Evolutionary conservation across 2,797 vertebrate genomes (phyloP), one percentile per base, ranked within the genome.

Genomic region (Choloepus didactylus): DNA sequence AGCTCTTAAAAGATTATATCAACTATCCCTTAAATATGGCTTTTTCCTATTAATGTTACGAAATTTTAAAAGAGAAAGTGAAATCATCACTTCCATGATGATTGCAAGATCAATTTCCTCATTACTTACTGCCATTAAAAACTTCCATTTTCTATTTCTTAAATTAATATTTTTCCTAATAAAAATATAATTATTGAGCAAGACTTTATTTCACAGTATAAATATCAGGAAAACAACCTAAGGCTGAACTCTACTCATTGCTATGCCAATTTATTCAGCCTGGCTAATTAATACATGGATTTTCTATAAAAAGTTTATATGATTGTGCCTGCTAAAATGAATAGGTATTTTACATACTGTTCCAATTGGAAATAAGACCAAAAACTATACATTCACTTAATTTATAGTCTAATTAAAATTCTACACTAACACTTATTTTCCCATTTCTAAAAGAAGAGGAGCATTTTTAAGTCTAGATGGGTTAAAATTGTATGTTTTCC

Each of bases 281-380:
- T 91, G 38, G 11, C 83, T 95, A 96, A 95, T 95, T 96, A 97
- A 96, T 69, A 89, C 79, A 77, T 9, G 76, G 64, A 80, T 59
- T 72, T 97, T 96, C 75, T 93, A 91, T 89, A 97, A 66, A 70
- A 51, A 94, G 81, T 94, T 95, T 92, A 81, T 91, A 86, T 41
- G 81, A 86, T 92, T 96, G 69, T 96, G 84, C 81, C 97, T 83
- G 94, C 75, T 96, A 91, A 60, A 95, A 92, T 62, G 38, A 84
- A 94, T 82, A 91, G 81, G 66, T 96, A 82, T n/a, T 38, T 70
- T 75, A 12, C 14, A 95, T 95, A 29, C 19, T 64, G 35, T 93
- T 91, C 2, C 27, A 81, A 69, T 69, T n/a, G 97, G 18, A 67
- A 93, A 87, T 88, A 94, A 27, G 91, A 89, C 62, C 95, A 91